phyloP scores from a whole-genome alignment of 2,113 vertebrate species.

The Hyperopisus bebe region DNA sequence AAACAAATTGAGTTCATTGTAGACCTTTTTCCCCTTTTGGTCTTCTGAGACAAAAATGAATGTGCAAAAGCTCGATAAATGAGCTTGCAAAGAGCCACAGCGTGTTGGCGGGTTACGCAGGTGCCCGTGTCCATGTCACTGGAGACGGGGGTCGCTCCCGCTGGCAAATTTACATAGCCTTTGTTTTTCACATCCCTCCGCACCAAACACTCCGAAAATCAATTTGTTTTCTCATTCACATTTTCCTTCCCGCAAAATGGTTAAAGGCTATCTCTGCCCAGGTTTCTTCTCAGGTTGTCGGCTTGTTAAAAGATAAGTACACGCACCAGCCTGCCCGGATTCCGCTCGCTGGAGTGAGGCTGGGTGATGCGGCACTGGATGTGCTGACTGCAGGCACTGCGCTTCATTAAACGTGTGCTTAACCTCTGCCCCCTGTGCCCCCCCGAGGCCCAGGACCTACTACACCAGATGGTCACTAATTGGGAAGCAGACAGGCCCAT shows the following conservation, averaged over 20 bases:
- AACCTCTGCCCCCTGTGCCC: constrained; percentile 40
- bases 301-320: constrained; percentile 13
- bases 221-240: background rate
- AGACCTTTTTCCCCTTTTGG: background rate
- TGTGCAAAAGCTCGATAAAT: background rate
- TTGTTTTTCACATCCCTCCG: background rate
- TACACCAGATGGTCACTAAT: constrained; percentile 50
- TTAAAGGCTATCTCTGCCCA: constrained; percentile 1
- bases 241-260: background rate
- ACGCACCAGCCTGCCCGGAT: background rate
- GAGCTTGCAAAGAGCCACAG: background rate
- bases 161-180: background rate
- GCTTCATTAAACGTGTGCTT: constrained; percentile 51
- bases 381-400: constrained; percentile 38
- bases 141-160: background rate
- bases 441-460: constrained; percentile 42
- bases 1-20: background rate
- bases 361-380: background rate
- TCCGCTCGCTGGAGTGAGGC: constrained; percentile 6
- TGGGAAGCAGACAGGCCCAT: constrained; percentile 24
- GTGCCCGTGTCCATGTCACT: background rate
- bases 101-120: background rate
- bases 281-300: background rate
- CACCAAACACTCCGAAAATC: background rate
- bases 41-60: background rate